Evolutionary conservation across 1,140 invertebrate genomes (phyloP).

Genomic region (Drosophila chauvacae): DNA sequence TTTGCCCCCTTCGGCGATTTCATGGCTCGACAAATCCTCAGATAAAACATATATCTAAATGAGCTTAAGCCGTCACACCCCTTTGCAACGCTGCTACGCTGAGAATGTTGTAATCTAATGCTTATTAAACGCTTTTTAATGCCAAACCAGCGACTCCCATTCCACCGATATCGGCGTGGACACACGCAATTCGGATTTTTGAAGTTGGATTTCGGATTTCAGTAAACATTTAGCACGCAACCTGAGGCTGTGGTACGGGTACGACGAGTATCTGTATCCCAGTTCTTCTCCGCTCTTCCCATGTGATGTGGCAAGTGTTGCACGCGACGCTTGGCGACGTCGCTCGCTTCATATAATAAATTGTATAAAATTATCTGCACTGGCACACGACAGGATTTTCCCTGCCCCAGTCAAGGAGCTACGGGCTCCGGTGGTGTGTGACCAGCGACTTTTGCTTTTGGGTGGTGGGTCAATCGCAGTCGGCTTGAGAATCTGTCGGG

Average conservation of each 20-base stretch:
- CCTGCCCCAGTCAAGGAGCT: conserved; percentile 2
- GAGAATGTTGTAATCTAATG: conserved; percentile 77
- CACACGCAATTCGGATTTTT: conserved; percentile 57
- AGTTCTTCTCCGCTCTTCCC: conserved; percentile 4
- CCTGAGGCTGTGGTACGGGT: conserved; percentile 30
- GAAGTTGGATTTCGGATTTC: conserved; percentile 40
- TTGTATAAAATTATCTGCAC: conserved; percentile 80
- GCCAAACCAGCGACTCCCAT: conserved; percentile 49
- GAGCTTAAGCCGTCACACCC: conserved; percentile 46
- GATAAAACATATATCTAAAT: conserved; percentile 56
- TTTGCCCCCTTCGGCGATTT: conserved; percentile 21
- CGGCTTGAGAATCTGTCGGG: conserved; percentile 71
- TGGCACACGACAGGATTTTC: conserved; percentile 65
- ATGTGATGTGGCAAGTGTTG: conserved; percentile 78
- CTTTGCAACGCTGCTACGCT: conserved; percentile 11
- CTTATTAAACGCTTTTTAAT: conserved; percentile 83
- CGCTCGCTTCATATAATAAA: conserved; percentile 69
- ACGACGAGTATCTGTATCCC: conserved; percentile 50
- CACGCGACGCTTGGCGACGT: conserved; percentile 69
- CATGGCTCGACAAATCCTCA: conserved; percentile 32
- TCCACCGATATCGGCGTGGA: conserved; percentile 35
- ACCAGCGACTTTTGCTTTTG: conserved; percentile 40
- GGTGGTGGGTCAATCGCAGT: conserved; percentile 75
- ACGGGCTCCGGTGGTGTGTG: conserved; percentile 33
- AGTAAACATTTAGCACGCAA: conserved; percentile 79